Base-by-base conservation (phyloP, 2,797 vertebrate genomes). In the Premnoplex brunnescens region DNA sequence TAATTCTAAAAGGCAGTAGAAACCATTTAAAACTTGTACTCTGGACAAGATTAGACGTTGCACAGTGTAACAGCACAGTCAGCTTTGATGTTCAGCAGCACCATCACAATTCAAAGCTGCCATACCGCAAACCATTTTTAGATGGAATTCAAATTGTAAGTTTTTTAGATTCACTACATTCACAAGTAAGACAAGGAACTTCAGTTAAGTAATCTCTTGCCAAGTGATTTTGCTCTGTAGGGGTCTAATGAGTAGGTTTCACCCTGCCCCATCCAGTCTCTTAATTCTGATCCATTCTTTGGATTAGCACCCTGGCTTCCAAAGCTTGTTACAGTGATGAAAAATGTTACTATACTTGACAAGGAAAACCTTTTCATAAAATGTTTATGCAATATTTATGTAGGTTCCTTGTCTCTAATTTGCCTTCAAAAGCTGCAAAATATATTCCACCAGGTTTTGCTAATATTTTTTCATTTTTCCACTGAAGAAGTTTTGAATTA, bases 341-440 rank as follows among this genome's bases (percentile, higher is more conserved):
- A 73, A 96, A 64, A 74, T 64, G 66, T 67, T 92, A 51, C 55
- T 83, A 14, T 28, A 26, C 43, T 91, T 84, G 73, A 92, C 89
- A 93, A 91, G 69, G 77, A 94, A 85, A 92, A 91, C 8, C 71
- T 96, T 79, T 88, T 71, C 54, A 78, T 81, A 91, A 95, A 96
- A 95, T 10, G 52, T n/a, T 95, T 52, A 71, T 78, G 59, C 26
- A 96, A 67, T 89, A 93, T 95, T 96, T 86, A 95, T 94, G 75
- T 52, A 75, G 27, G 41, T 60, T 82, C 79, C 88, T 83, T 89
- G 46, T 75, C 91, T 91, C 67, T 84, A 89, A 79, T 80, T 93
- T 96, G 79, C 34, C 68, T 82, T 91, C 89, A 94, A 95, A 83
- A 78, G 9, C 48, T 83, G 41, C 20, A 92, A 91, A 93, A 87